These are phyloP conservation scores for Drosophila lacicola DNA, from an alignment of 2,888 invertebrate species.

Conservation along the genomic window DNA sequence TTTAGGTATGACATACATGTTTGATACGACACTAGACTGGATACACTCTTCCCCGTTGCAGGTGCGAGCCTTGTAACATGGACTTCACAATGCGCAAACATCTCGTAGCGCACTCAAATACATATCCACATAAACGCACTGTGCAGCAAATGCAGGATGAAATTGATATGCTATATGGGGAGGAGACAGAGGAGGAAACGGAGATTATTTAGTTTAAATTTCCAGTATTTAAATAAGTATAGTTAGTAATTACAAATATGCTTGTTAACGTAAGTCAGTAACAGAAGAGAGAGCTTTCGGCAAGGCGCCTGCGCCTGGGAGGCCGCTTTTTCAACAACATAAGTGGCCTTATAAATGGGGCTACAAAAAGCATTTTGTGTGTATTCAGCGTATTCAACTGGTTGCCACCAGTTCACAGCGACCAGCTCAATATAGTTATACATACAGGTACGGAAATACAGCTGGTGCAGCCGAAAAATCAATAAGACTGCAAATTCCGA, in stretches of 20 bases:
- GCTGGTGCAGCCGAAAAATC: conserved; percentile 66
- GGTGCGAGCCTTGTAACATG: conserved; percentile 60
- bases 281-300: conserved; percentile 14
- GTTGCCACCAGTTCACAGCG: conserved; percentile 57
- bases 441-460: conserved; percentile 42
- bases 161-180: conserved; percentile 18
- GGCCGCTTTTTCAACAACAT: conserved; percentile 1
- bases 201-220: neutral
- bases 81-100: conserved; percentile 20
- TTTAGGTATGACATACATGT: conserved; percentile 31
- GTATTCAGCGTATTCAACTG: conserved; percentile 70
- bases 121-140: conserved; percentile 38
- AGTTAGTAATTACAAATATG: neutral
- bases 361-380: conserved; percentile 17
- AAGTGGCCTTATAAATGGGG: conserved; percentile 11
- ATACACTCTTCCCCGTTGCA: conserved; percentile 9
- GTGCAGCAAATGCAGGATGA: conserved; percentile 39
- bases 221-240: neutral
- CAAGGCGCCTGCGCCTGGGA: conserved; percentile 38
- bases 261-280: conserved; percentile 1
- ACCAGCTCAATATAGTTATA: conserved; percentile 35
- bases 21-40: neutral
- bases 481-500: conserved; percentile 50
- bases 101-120: conserved; percentile 39
- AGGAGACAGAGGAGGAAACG: neutral